phyloP scores from a whole-genome alignment of 92 coral and sea anemone species.

The Phenganax subtilis region DNA sequence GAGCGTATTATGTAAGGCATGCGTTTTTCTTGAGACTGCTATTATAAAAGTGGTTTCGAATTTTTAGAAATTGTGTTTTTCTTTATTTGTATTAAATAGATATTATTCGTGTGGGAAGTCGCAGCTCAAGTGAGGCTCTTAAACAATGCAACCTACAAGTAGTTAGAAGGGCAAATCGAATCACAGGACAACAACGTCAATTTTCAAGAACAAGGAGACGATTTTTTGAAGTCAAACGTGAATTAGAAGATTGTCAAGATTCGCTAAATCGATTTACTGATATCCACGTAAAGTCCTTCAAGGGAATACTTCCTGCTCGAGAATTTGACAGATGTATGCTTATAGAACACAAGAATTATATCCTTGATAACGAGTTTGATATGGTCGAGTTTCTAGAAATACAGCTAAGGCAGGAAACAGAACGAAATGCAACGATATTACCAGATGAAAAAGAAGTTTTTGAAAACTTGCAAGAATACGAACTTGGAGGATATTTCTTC shows the following conservation, averaged over 20 bases:
- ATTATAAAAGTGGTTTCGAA: too few species aligned
- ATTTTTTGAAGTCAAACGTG: slow-evolving; percentile 25
- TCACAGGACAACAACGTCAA: background rate
- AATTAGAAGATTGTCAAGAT: background rate
- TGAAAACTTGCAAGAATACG: background rate
- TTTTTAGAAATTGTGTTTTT: too few species aligned
- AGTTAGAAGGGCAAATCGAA: slow-evolving; percentile 44
- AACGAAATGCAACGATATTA: background rate
- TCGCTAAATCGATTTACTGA: background rate
- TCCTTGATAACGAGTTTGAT: background rate
- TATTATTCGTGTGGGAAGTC: slow-evolving; percentile 85
- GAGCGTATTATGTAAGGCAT: too few species aligned
- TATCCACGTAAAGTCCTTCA: background rate
- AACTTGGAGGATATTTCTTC: slow-evolving; percentile 25
- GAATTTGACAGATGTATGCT: background rate
- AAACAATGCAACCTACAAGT: slow-evolving; percentile 38
- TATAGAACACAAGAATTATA: background rate
- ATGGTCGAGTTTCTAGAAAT: slow-evolving; percentile 29
- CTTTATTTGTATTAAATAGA: slow-evolving; percentile 20
- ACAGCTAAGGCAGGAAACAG: background rate
- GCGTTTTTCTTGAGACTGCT: too few species aligned
- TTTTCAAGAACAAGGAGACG: background rate
- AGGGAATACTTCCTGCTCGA: slow-evolving; percentile 32
- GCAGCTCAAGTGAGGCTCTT: slow-evolving; percentile 58
- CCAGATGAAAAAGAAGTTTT: slow-evolving; percentile 10